Conservation (phyloP, 2,113 vertebrate species). For the Xenopus tropicalis region UCB_Xtro_10.0 CM004445.2:147443501-147444000, state of each 20-base stretch:
- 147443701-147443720: too few relatives aligned
- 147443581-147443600: too few relatives aligned
- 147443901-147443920: conserved; percentile 45
- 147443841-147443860: conserved; percentile 29
- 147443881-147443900: conserved; percentile 47
- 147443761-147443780: background rate
- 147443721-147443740: too few relatives aligned
- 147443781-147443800: conserved; percentile 11
- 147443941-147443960: conserved; percentile 43
- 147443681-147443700: too few relatives aligned
- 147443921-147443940: conserved; percentile 18
- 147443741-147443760: too few relatives aligned
- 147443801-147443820: conserved; percentile 43
- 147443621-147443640: too few relatives aligned
- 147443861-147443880: conserved; percentile 20
- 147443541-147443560: too few relatives aligned
- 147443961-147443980: conserved; percentile 39
- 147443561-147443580: too few relatives aligned
- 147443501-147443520: too few relatives aligned
- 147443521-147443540: too few relatives aligned
- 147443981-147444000: background rate
- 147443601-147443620: background rate
- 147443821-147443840: conserved; percentile 43
- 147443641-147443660: too few relatives aligned
- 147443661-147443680: too few relatives aligned